Conservation (phyloP, 2,888 invertebrate genomes). For the Pinctada fucata region DNA sequence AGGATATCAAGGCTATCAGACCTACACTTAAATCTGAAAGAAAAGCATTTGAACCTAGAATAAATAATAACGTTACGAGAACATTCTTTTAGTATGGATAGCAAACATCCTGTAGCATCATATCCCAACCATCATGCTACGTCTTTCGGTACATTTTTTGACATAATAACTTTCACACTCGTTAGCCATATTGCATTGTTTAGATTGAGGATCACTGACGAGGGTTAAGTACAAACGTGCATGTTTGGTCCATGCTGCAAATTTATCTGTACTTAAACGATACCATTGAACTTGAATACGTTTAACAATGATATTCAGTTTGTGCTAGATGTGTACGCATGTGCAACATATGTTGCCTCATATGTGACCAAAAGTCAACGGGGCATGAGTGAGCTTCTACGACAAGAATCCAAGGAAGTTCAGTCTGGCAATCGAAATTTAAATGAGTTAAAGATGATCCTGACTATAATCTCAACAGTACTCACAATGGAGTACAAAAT, state of each 20-base stretch:
- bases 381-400: constrained; percentile 52
- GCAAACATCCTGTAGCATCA: constrained; percentile 22
- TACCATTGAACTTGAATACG: no score
- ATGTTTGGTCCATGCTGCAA: neutral
- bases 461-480: no score
- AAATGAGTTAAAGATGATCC: no score
- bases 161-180: no score
- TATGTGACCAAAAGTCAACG: constrained; percentile 51
- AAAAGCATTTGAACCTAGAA: constrained; percentile 23
- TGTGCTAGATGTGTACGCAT: constrained; percentile 47
- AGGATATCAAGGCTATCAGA: constrained; percentile 34
- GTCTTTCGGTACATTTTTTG: no score
- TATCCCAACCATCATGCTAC: no score
- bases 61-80: constrained; percentile 32
- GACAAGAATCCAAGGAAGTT: constrained; percentile 45
- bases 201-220: no score
- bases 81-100: constrained; percentile 29
- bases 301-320: constrained; percentile 37
- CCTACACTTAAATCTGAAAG: constrained; percentile 30
- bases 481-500: no score
- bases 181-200: no score
- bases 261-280: no score
- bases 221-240: no score
- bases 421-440: constrained; percentile 31
- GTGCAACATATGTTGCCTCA: constrained; percentile 51